Base-by-base conservation (phyloP, 2,113 vertebrate species). In the Lathamus discolor region DNA sequence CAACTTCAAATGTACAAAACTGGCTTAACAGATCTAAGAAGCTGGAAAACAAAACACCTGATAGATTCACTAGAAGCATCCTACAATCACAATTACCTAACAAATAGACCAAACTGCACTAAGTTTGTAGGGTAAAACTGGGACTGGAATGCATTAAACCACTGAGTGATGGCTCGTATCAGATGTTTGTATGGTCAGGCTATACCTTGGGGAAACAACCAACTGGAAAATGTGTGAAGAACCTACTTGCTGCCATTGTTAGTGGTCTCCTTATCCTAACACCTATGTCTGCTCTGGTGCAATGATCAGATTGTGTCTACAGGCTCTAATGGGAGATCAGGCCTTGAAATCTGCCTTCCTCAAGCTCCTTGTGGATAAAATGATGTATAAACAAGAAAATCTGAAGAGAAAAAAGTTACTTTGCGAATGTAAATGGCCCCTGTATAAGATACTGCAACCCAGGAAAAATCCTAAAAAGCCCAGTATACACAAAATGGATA, bases 221-320 rank as follows among this genome's bases (percentile, higher is more conserved):
- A 4, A 1, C 1, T 59, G 39, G 49, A 76, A 91, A 64, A 90
- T 4, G 11, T 20, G n/a, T 49, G 44, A 23, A 66, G 48, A 52
- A 55, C 29, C 7, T 22, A 35, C 12, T 39, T 16, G 31, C 39
- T 94, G 61, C 31, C 12, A 19, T 35, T 79, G 78, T 68, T 28
- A 29, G 22, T 15, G 33, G 29, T 52, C 24, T 48, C 14, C 44
- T 39, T n/a, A 29, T 39, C 5, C 9, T 33, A 80, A 48, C 18
- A 10, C 13, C 17, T 51, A 11, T 0, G 0, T 23, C 31, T 74
- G 27, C 37, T 28, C 10, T 10, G 8, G 29, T 68, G 10, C 39
- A 59, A 16, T 1, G 5, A 69, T 33, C 39, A 64, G 7, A 37
- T 28, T 7, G 0, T 27, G 19, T 48, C 29, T 83, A 8, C 27